Conservation (phyloP, 2,888 invertebrate genomes). For the Operophtera brumata region DNA sequence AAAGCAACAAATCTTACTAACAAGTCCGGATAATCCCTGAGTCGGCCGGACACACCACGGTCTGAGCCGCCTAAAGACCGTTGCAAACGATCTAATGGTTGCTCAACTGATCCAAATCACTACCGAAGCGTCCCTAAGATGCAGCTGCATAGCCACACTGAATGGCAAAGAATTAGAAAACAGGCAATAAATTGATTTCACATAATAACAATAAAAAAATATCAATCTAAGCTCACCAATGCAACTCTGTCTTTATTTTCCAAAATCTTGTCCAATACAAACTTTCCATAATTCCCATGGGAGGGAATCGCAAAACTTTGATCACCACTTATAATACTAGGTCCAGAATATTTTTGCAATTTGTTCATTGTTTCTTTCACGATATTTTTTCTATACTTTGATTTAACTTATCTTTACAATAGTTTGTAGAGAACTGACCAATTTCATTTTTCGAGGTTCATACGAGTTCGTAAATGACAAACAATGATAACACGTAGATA, state of each 20-base stretch:
- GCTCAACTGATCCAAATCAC: too few relatives aligned
- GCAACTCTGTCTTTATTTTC: conserved; percentile 45
- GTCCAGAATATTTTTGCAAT: conserved; percentile 12
- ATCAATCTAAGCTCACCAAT: conserved; percentile 54
- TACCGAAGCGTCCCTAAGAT: too few relatives aligned
- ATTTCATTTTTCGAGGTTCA: background rate
- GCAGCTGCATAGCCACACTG: too few relatives aligned
- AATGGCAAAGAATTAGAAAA: too few relatives aligned
- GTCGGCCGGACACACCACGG: too few relatives aligned
- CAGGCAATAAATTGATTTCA: too few relatives aligned
- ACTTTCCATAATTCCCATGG: conserved; percentile 55
- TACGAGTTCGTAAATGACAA: background rate
- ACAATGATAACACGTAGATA: background rate
- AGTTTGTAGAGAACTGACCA: conserved; percentile 8
- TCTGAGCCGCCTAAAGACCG: too few relatives aligned
- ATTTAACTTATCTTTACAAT: background rate
- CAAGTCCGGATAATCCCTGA: too few relatives aligned
- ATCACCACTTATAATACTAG: conserved; percentile 44
- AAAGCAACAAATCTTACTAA: too few relatives aligned
- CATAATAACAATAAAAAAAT: background rate
- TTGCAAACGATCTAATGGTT: too few relatives aligned
- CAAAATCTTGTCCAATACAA: conserved; percentile 45
- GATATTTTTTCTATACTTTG: conserved; percentile 1
- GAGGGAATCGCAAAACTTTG: conserved; percentile 44
- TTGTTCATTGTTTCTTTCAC: conserved; percentile 2